phyloP scores from a whole-genome alignment of 2,797 vertebrate genomes.

The Chelmon rostratus region DNA sequence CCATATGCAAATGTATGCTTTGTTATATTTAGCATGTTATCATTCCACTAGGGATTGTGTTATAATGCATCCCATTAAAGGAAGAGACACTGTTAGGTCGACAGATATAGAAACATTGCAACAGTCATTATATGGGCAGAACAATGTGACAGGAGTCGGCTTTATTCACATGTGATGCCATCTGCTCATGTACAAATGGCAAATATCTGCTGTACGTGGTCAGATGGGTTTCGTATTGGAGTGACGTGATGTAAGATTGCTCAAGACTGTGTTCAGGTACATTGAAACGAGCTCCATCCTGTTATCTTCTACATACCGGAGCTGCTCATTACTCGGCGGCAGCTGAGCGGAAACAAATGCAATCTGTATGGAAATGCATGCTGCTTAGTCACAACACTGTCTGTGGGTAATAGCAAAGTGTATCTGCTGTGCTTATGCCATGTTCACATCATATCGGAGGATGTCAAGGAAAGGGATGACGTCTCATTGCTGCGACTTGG shows the following conservation, averaged over 20 bases:
- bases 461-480: constrained; percentile 2
- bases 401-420: constrained; percentile 37
- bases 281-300: constrained; percentile 60
- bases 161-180: constrained; percentile 26
- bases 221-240: constrained; percentile 40
- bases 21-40: neutral
- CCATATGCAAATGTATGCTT: neutral
- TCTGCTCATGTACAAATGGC: constrained; percentile 1
- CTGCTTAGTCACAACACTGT: constrained; percentile 57
- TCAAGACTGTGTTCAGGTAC: constrained; percentile 56
- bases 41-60: neutral
- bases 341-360: constrained; percentile 73
- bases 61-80: neutral
- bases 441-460: constrained; percentile 44
- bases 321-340: constrained; percentile 63
- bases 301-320: constrained; percentile 57
- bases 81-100: neutral
- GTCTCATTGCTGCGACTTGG: constrained; percentile 6
- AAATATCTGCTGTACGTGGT: constrained; percentile 26
- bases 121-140: neutral
- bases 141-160: neutral
- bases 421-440: constrained; percentile 12
- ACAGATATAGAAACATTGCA: neutral
- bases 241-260: constrained; percentile 38
- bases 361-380: constrained; percentile 76